Evolutionary conservation across 2,113 vertebrate species (phyloP), one percentile per base, ranked within the genome.

Genomic region (Charadrius vociferus): DNA sequence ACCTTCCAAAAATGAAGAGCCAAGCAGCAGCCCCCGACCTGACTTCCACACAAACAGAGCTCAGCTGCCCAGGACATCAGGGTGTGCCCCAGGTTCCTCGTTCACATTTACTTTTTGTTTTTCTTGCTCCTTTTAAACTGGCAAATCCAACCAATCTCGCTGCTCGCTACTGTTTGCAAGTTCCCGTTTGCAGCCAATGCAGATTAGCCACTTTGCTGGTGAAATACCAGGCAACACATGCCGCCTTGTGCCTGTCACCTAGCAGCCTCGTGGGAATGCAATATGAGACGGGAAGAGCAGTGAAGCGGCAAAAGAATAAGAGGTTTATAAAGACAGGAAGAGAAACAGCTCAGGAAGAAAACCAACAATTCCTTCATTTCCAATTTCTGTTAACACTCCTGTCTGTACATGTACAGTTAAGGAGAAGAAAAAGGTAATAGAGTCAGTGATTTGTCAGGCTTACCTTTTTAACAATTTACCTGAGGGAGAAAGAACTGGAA

Each of bases 201-300:
- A 89, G 95, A 95, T 81, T 90, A 91, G 94, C 89, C 94, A 85
- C 90, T 97, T 97, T 55, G 93, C 94, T 73, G 93, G 53, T 50
- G 78, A 91, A 97, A 94, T 22, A 93, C 86, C 95, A 85, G 3
- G 34, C 78, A 96, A 94, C 94, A 94, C 77, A 93, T 90, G 80
- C 81, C 82, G 93, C 91, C 96, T 85, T 88, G 81, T 87, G 94
- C 96, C 89, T 91, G 96, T 97, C 97, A 97, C 95, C 93, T 88
- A 94, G 95, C 95, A 97, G 93, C 93, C 86, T 77, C 30, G 6
- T 84, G 96, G 96, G 96, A 97, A 97, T 95, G 96, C 94, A 91
- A 72, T 29, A 77, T 8, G 94, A 95, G 96, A 39, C 34, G 14
- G 81, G 66, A 91, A 86, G 83, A 75, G 94, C 96, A 97, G 36